Evolutionary conservation across 2,113 vertebrate species (phyloP), one percentile per base, ranked within the genome.

Genomic region (Isurus oxyrinchus): DNA sequence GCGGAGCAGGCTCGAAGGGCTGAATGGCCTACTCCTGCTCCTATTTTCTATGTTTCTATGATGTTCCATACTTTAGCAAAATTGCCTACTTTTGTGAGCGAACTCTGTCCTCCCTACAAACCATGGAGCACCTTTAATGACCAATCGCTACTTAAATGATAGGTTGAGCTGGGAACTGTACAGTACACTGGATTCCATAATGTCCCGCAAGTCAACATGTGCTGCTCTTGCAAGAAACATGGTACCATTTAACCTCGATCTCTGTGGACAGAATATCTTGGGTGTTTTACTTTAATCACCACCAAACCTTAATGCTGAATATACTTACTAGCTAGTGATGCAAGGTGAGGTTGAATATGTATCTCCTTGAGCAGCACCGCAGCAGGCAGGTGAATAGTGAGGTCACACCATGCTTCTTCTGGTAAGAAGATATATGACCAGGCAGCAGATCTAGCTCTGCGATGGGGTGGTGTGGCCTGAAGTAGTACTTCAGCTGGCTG

Each of bases 371-470:
- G 98, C 96, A 99, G 97, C 91, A 99, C 99, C 0, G 99, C 99
- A 1, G 99, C 98, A 0, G 99, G 99, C 16, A 99, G 99, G 97
- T 99, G 99, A 97, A 99, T 99, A 0, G 99, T 99, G 88, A 99
- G 99, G 97, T 99, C 99, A 14, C 99, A 99, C 99, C 99, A 99
- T n/a, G 99, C 99, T 97, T 99, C 99, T 97, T 99, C 99, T 0
- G 99, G 99, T 79, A 99, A 97, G 97, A 99, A 99, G 97, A 99
- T 99, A 96, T 99, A 99, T 0, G 99, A 99, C 99, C 99, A 99
- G 0, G 99, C 99, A 0, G 99, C 99, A 35, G 99, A 99, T 0
- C 99, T 98, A 4, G 99, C 99, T 40, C 99, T 97, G 11, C 99
- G 98, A 96, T 99, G 99, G 0, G 99, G 99, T 0, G 99, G 99